Evolutionary conservation across 2,113 vertebrate genomes (phyloP).

Genomic region (Tragelaphus scriptus): DNA sequence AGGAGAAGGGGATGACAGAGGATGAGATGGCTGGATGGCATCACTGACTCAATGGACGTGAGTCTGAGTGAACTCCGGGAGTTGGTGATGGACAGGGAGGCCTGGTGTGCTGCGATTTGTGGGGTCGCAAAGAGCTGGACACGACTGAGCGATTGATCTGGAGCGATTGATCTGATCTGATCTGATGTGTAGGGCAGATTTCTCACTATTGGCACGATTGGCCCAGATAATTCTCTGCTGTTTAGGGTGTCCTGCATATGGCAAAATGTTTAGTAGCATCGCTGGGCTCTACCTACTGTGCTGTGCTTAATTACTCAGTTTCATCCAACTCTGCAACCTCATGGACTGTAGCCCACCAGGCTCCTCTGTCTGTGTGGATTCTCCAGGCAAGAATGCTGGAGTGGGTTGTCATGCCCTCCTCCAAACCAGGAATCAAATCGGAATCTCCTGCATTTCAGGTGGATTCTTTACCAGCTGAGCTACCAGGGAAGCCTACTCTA

Average conservation of each 20-base stretch:
- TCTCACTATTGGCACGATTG: not conserved
- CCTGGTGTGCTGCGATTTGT: no score
- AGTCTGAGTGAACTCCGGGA: no score
- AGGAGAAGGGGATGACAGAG: no score
- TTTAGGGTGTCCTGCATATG: not conserved
- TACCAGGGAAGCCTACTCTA: not conserved
- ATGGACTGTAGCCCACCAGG: not conserved
- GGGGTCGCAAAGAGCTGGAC: no score
- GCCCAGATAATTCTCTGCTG: not conserved
- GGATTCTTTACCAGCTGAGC: not conserved
- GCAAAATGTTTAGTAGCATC: not conserved
- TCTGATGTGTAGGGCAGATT: not conserved
- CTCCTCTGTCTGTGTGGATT: not conserved
- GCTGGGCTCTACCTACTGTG: not conserved
- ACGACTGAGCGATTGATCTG: no score
- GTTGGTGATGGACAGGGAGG: no score
- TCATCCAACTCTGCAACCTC: not conserved
- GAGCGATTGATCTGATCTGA: no score
- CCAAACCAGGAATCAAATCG: not conserved
- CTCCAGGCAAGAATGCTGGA: not conserved
- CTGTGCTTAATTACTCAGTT: not conserved
- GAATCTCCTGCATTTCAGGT: not conserved
- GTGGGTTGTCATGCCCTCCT: not conserved
- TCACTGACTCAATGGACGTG: no score
- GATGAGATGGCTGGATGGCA: no score